These are phyloP conservation scores for Papilio machaon DNA, from an alignment of 1,140 invertebrate species.

Conservation along the genomic window DNA sequence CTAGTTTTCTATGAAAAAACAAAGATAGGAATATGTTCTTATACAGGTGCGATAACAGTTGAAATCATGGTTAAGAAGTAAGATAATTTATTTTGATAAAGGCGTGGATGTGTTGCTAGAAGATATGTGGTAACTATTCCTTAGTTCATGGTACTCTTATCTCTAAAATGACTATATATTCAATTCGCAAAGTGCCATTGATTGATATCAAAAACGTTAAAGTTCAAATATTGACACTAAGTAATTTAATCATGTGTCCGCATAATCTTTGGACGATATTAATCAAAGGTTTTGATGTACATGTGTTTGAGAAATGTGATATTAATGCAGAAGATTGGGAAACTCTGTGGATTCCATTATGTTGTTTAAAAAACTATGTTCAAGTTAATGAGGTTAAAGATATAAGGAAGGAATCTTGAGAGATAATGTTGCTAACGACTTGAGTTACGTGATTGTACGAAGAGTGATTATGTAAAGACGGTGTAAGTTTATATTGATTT, in stretches of 20 bases:
- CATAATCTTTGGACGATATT: slow-evolving; percentile 37
- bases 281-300: slow-evolving; percentile 32
- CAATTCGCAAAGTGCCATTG: slow-evolving; percentile 33
- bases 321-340: slow-evolving; percentile 37
- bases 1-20: background rate
- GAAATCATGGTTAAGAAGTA: background rate
- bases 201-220: slow-evolving; percentile 18
- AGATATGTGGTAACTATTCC: slow-evolving; percentile 1
- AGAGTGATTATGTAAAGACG: slow-evolving; percentile 26
- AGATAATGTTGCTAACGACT: slow-evolving; percentile 28
- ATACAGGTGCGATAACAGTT: background rate
- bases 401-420: slow-evolving; percentile 32
- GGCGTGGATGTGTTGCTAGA: background rate
- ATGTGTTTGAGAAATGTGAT: slow-evolving; percentile 30
- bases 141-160: slow-evolving; percentile 25
- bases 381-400: slow-evolving; percentile 38
- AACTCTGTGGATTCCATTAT: slow-evolving; percentile 31
- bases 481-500: slow-evolving; percentile 1
- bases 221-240: slow-evolving; percentile 33
- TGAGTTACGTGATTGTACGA: slow-evolving; percentile 26
- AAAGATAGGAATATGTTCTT: background rate
- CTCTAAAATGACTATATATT: slow-evolving; percentile 21
- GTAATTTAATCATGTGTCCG: slow-evolving; percentile 15
- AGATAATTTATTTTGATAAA: slow-evolving; percentile 13
- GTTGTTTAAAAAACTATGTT: slow-evolving; percentile 38